Percentiles rank a stretch among this genome's conserved stretches.
phyloP scores from a whole-genome alignment of 2,888 invertebrate genomes.

The Scaptomyza flava region DNA sequence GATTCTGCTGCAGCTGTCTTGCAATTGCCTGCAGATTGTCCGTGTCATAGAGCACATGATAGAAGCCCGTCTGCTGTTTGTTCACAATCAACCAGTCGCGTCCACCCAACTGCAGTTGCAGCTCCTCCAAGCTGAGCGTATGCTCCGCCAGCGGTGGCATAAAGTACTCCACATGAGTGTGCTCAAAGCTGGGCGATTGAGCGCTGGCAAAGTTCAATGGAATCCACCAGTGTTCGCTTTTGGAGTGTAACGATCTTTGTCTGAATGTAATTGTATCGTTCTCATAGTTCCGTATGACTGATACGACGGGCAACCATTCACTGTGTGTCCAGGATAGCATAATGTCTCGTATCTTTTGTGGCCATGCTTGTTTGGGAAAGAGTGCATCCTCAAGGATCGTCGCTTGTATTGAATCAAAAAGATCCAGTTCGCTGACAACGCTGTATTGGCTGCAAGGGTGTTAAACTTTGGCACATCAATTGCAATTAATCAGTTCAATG shows the following conservation, averaged over 20 bases:
- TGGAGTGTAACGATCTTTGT: conserved; percentile 83
- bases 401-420: conserved; percentile 77
- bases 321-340: conserved; percentile 88
- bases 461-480: conserved; percentile 79
- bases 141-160: conserved; percentile 76
- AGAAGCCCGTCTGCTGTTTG: conserved; percentile 84
- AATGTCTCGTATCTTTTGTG: conserved; percentile 84
- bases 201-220: conserved; percentile 82
- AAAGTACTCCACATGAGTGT: conserved; percentile 78
- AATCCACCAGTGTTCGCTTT: conserved; percentile 80
- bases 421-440: conserved; percentile 79
- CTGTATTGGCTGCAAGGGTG: conserved; percentile 78
- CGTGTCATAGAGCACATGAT: conserved; percentile 89
- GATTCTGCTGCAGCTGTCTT: conserved; percentile 87
- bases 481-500: conserved; percentile 73
- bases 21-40: conserved; percentile 88
- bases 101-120: conserved; percentile 64
- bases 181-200: conserved; percentile 66
- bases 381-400: conserved; percentile 66
- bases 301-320: conserved; percentile 87
- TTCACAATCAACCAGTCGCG: conserved; percentile 83
- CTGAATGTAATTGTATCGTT: conserved; percentile 85
- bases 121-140: conserved; percentile 65
- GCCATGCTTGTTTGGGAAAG: conserved; percentile 58
- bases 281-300: conserved; percentile 85